phyloP scores from a whole-genome alignment of 2,113 vertebrate species.

The Zootoca vivipara region DNA sequence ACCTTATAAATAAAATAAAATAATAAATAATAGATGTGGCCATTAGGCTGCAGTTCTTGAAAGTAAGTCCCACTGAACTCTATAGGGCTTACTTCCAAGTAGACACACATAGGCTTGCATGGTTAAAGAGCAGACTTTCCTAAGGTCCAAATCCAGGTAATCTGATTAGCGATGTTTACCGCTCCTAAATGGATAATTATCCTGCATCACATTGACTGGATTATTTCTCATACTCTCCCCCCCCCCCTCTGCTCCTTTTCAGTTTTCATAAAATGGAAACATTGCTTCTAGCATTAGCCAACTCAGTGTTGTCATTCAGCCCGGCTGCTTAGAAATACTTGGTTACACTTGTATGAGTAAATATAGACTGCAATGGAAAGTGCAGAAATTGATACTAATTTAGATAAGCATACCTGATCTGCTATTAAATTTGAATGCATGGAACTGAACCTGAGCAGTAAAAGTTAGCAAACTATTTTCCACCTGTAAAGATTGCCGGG shows the following conservation, averaged over 20 bases:
- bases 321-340: not conserved
- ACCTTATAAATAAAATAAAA: too few species aligned
- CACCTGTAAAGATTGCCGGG: not conserved
- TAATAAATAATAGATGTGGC: too few species aligned
- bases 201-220: not conserved
- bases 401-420: not conserved
- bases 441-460: conserved; percentile 11
- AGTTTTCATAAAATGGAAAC: not conserved
- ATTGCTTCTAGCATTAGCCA: rapidly evolving
- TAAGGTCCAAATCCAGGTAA: not conserved
- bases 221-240: conserved; percentile 8
- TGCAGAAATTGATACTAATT: conserved; percentile 32
- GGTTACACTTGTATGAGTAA: not conserved
- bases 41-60: not conserved
- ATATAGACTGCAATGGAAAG: not conserved
- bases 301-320: not conserved
- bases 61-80: not conserved
- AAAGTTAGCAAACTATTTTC: conserved; percentile 39
- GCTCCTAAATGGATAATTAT: not conserved
- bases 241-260: not conserved
- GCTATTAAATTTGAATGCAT: not conserved
- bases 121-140: not conserved
- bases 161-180: conserved; percentile 14
- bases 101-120: not conserved
- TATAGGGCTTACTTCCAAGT: not conserved